Evolutionary conservation across 37 sponge, comb jelly and placozoan species (phyloP).

Genomic region (Hormiphora californensis): DNA sequence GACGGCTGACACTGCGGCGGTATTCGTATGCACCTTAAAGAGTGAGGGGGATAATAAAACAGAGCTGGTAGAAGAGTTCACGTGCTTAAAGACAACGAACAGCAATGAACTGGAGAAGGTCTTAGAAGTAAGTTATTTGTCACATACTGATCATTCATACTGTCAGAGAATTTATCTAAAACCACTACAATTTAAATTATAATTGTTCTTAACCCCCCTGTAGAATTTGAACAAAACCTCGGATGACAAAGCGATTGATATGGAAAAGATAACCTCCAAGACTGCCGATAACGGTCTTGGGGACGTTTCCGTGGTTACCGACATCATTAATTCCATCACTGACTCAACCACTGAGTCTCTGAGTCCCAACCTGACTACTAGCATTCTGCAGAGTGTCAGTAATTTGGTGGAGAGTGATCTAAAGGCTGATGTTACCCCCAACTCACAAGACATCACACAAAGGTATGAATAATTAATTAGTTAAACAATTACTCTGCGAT

Average conservation of each 20-base stretch:
- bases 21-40: too few relatives aligned
- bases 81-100: neutral
- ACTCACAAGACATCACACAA: too few relatives aligned
- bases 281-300: slow-evolving; percentile 8
- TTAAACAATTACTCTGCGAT: too few relatives aligned
- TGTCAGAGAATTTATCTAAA: too few relatives aligned
- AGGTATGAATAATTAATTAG: too few relatives aligned
- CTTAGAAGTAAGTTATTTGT: too few relatives aligned
- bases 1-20: neutral
- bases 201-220: too few relatives aligned
- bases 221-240: too few relatives aligned
- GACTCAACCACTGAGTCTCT: neutral
- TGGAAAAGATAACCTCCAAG: neutral
- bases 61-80: neutral
- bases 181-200: too few relatives aligned
- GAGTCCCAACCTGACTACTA: neutral
- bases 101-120: neutral
- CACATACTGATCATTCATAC: too few relatives aligned
- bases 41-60: neutral
- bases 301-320: neutral
- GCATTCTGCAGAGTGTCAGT: neutral
- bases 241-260: neutral
- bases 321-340: neutral
- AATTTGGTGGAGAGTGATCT: neutral
- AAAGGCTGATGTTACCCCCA: too few relatives aligned